Evolutionary conservation across 1,140 invertebrate species (phyloP).

Genomic region (Pseudomyrmex sp.): DNA sequence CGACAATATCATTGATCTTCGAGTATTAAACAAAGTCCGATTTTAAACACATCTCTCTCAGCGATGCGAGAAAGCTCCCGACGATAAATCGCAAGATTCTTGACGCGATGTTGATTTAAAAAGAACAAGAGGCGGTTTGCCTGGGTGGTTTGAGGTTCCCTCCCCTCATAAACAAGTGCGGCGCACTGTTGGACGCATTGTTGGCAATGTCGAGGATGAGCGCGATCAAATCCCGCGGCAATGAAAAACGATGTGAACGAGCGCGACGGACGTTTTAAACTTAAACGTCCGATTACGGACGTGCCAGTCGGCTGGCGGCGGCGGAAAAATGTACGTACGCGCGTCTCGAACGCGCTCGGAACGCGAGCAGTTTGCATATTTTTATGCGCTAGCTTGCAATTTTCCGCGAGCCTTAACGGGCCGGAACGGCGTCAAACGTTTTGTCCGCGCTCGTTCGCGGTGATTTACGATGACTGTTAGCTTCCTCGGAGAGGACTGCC

Average conservation of each 20-base stretch:
- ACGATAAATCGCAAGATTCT: constrained; percentile 14
- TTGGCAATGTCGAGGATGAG: constrained; percentile 49
- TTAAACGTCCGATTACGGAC: constrained; percentile 18
- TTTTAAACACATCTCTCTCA: background rate
- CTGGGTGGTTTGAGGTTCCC: constrained; percentile 29
- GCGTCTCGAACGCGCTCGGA: background rate
- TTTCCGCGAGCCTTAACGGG: constrained; percentile 28
- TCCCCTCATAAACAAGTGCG: constrained; percentile 11
- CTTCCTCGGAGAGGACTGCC: constrained; percentile 15
- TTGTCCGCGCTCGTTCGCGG: constrained; percentile 32
- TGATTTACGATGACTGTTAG: constrained; percentile 62
- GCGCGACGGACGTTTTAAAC: constrained; percentile 36
- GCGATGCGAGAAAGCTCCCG: background rate
- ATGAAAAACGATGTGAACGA: constrained; percentile 50
- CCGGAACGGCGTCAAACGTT: constrained; percentile 32
- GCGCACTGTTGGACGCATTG: constrained; percentile 21
- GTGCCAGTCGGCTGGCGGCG: constrained; percentile 15
- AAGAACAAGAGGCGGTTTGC: constrained; percentile 1
- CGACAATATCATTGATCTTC: background rate
- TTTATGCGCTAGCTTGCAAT: constrained; percentile 19
- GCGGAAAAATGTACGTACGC: constrained; percentile 21
- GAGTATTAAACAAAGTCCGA: background rate
- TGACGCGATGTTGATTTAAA: constrained; percentile 42
- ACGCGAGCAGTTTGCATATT: constrained; percentile 12
- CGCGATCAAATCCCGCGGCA: constrained; percentile 52